These are phyloP conservation scores for Odontamblyopus lacepedii DNA, from an alignment of 2,797 vertebrate species.

Conservation along the genomic window DNA sequence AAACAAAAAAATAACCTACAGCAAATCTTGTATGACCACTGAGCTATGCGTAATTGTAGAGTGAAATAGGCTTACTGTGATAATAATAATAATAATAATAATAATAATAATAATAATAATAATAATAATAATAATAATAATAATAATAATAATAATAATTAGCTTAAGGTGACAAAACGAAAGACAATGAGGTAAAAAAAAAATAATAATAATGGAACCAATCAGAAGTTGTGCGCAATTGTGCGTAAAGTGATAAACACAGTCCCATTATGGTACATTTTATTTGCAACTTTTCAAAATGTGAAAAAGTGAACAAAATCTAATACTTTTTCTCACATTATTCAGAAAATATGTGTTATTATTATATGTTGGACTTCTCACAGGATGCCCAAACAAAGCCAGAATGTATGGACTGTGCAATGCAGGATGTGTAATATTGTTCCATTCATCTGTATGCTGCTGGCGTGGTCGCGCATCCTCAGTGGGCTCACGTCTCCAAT, in stretches of 20 bases:
- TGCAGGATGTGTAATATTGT: neutral
- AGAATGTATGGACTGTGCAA: neutral
- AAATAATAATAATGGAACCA: neutral
- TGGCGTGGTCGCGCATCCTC: slow-evolving; percentile 5
- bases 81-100: neutral
- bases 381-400: neutral
- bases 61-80: too few relatives aligned
- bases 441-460: slow-evolving; percentile 11
- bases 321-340: neutral
- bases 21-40: neutral
- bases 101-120: neutral
- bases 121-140: neutral
- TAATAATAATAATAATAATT: neutral
- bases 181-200: neutral
- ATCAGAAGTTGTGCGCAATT: neutral
- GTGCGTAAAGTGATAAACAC: neutral
- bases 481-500: slow-evolving; percentile 41
- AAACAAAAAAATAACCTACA: neutral
- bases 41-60: too few relatives aligned
- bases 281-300: neutral
- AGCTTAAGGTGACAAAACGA: neutral
- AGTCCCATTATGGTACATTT: neutral
- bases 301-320: neutral
- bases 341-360: neutral
- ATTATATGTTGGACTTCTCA: too few relatives aligned